Percentiles rank a stretch among this genome's conserved stretches.
These are phyloP conservation scores for Drosophila antonietae DNA, from an alignment of 2,888 invertebrate species.

Conservation along the genomic window DNA sequence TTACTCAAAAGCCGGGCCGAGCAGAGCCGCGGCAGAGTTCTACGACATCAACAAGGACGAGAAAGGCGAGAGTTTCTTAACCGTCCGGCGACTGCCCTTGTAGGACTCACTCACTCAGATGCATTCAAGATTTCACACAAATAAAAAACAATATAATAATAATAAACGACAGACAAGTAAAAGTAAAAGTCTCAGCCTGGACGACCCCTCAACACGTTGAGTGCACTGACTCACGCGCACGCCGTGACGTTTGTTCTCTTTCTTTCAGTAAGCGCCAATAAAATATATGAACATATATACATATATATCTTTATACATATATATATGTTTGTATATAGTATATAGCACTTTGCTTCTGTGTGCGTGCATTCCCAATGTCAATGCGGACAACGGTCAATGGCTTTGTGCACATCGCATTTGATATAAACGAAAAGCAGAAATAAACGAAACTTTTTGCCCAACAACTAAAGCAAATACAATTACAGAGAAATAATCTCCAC, in stretches of 20 bases:
- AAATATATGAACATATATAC: conserved; percentile 17
- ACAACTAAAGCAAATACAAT: conserved; percentile 37
- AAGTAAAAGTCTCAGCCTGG: conserved; percentile 55
- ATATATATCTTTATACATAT: conserved; percentile 14
- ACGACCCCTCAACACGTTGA: conserved; percentile 41
- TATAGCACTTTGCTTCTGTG: conserved; percentile 11
- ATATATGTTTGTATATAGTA: neutral
- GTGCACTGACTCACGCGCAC: conserved; percentile 72
- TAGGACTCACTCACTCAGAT: conserved; percentile 5
- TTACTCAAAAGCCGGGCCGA: conserved; percentile 7
- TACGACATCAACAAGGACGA: conserved; percentile 52
- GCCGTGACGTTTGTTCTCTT: conserved; percentile 80
- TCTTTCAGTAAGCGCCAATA: conserved; percentile 61
- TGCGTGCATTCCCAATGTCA: conserved; percentile 63
- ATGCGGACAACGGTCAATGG: conserved; percentile 74
- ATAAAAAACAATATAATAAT: neutral
- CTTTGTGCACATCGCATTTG: conserved; percentile 52
- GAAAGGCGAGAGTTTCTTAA: conserved; percentile 52
- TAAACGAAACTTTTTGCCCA: conserved; percentile 30
- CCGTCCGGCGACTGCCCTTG: conserved; percentile 43
- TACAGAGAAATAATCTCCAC: neutral
- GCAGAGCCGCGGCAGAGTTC: conserved; percentile 4
- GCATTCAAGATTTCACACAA: neutral
- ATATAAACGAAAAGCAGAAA: conserved; percentile 34
- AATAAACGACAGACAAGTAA: conserved; percentile 18